phyloP scores from a whole-genome alignment of 2,113 vertebrate species.

The Strix uralensis region DNA sequence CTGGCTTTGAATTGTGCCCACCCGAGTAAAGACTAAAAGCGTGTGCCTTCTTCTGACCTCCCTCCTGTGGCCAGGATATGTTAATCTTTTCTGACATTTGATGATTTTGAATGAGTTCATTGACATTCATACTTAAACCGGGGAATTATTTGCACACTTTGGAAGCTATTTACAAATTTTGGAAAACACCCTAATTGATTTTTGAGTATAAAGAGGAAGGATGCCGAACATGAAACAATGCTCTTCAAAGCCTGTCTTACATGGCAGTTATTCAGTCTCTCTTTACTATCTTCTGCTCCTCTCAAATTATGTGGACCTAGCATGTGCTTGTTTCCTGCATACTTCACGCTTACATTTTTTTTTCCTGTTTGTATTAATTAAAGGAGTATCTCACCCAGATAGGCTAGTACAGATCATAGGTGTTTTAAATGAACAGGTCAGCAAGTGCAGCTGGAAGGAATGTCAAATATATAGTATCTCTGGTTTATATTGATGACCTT shows the following conservation, averaged over 20 bases:
- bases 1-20: background rate
- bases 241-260: constrained; percentile 1
- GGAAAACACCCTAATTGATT: constrained; percentile 16
- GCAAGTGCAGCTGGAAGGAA: constrained; percentile 37
- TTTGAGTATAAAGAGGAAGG: constrained; percentile 5
- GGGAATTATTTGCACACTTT: constrained; percentile 10
- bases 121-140: constrained; percentile 37
- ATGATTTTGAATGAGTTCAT: constrained; percentile 52
- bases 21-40: background rate
- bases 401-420: constrained; percentile 25
- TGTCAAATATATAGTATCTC: constrained; percentile 26
- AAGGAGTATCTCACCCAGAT: constrained; percentile 41
- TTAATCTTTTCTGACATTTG: constrained; percentile 59
- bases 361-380: constrained; percentile 24
- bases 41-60: background rate
- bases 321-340: constrained; percentile 33
- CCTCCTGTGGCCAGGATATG: constrained; percentile 25
- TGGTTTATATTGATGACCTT: constrained; percentile 67
- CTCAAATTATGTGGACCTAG: constrained; percentile 30
- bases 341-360: background rate
- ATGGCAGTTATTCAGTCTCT: background rate
- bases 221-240: background rate
- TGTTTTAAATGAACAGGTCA: constrained; percentile 36
- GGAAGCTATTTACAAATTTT: constrained; percentile 9
- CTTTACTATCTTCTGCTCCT: background rate